Base-by-base conservation (phyloP, 2,113 vertebrate species). In the Girardinichthys multiradiatus region DNA sequence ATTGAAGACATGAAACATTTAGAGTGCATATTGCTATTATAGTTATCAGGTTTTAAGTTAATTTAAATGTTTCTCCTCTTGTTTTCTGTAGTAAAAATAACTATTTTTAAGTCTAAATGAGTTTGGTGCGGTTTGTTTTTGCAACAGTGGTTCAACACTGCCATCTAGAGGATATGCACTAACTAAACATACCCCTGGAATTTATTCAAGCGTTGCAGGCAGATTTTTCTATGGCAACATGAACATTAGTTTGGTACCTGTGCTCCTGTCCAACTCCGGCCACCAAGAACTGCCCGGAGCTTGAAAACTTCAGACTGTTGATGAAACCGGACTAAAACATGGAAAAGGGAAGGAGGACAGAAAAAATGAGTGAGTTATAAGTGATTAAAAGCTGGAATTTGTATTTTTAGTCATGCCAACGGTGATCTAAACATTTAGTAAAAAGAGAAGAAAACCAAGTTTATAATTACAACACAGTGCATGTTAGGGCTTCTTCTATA, bases 261-360 rank as follows among this genome's bases (percentile, higher is more conserved):
- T 99, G 98, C 68, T 99, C 97, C 87, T 99, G 97, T 59, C 98
- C 98, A 0, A 98, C 87, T 29, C 98, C 98, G 0, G 96, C 98
- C 82, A 98, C 97, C 66, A 99, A 89, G 85, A 98, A 99, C 78
- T 96, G 94, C 28, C 97, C 97, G 0, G 94, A 68, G 68, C 91
- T 95, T 0, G 98, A 98, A 92, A 99, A 99, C 89, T 97, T 96
- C 68, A 99, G 93, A 75, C 96, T 95, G 85, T 99, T 99, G 86
- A 99, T 90, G 77, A 99, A 99, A 37, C 97, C 94, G 11, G 91
- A 57, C 97, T 98, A 83, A 28, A 54, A 51, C 45, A 79, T 14
- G 33, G 33, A 62, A 27, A 75, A 28, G 19, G 42, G 61, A 30
- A 21, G 24, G 39, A 26, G 24, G n/a, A 67, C 26, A 31, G 2